Evolutionary conservation across 2,888 invertebrate species (phyloP).

Genomic region (Mycalesis mineus): DNA sequence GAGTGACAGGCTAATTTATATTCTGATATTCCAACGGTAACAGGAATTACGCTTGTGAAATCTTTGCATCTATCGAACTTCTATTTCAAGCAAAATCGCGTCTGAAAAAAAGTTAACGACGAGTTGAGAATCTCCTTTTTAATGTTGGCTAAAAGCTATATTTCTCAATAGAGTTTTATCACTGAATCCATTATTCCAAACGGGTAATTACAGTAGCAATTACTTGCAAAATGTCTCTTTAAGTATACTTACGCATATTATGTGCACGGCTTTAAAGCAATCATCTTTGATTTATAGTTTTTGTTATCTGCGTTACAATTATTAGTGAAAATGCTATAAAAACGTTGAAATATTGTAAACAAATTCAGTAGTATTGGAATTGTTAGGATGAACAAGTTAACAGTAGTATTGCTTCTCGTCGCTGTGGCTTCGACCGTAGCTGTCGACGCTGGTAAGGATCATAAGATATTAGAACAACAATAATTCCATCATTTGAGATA

Average conservation of each 20-base stretch:
- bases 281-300: conserved; percentile 6
- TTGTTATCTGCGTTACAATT: conserved; percentile 1
- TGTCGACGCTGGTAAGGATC: conserved; percentile 22
- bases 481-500: too few species aligned
- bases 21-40: too few species aligned
- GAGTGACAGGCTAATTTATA: too few species aligned
- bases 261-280: neutral
- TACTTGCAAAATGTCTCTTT: neutral
- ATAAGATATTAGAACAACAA: too few species aligned
- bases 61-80: too few species aligned
- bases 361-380: neutral
- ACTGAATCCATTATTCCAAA: neutral
- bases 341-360: neutral
- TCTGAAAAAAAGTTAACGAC: too few species aligned
- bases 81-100: too few species aligned
- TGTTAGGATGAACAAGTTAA: conserved; percentile 17
- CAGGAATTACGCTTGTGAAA: too few species aligned
- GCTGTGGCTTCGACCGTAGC: conserved; percentile 1
- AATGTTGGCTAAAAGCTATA: neutral
- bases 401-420: conserved; percentile 7
- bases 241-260: neutral
- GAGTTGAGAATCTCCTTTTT: too few species aligned
- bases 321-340: conserved; percentile 12
- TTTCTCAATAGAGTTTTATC: neutral
- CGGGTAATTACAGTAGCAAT: neutral